Conservation (phyloP, 1,140 invertebrate genomes). For the Listronotus oregonensis region DNA sequence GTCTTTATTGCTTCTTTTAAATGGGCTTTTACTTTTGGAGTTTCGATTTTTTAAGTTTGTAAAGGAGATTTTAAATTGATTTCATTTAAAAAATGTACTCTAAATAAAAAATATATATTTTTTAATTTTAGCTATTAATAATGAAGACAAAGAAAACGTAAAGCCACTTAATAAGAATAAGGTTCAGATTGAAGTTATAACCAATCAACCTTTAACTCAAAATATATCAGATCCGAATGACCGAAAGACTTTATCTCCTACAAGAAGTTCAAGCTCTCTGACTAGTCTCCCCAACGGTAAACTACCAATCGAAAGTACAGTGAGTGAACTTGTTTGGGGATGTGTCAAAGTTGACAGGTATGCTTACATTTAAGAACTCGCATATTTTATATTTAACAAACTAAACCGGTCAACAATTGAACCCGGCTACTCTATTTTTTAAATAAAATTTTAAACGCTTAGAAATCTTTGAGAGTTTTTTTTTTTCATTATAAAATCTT, state of each 20-base stretch:
- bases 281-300: conserved; percentile 51
- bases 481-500: too few relatives aligned
- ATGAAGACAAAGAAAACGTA: conserved; percentile 28
- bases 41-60: too few relatives aligned
- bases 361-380: too few relatives aligned
- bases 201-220: conserved; percentile 15
- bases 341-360: conserved; percentile 57
- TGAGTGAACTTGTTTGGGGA: conserved; percentile 60
- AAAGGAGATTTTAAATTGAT: too few relatives aligned
- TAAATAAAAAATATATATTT: conserved; percentile 9
- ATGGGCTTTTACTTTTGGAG: too few relatives aligned
- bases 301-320: conserved; percentile 59
- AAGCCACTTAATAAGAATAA: conserved; percentile 16
- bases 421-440: too few relatives aligned
- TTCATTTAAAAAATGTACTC: neutral
- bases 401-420: too few relatives aligned
- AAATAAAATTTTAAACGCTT: too few relatives aligned
- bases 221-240: neutral
- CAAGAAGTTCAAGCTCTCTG: conserved; percentile 44
- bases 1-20: too few relatives aligned
- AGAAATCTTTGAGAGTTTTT: too few relatives aligned
- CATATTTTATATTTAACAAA: too few relatives aligned
- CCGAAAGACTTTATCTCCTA: conserved; percentile 32
- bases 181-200: conserved; percentile 24
- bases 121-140: conserved; percentile 15